phyloP scores from a whole-genome alignment of 2,888 invertebrate genomes.

The Aspidiotus rigidus region DNA sequence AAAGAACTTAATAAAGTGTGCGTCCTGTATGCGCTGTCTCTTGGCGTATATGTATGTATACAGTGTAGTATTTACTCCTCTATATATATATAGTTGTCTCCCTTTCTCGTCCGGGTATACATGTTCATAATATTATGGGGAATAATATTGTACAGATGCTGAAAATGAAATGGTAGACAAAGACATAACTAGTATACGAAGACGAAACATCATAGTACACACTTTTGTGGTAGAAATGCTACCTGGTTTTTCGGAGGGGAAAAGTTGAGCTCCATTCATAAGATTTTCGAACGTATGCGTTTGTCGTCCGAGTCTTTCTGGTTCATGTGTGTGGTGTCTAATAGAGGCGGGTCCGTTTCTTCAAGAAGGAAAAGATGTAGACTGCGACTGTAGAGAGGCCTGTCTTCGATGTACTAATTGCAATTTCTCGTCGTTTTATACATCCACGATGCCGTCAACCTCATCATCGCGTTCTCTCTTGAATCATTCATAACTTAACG shows the following conservation, averaged over 20 bases:
- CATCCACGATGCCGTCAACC: no score
- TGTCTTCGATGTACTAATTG: no score
- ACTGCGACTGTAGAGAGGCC: no score
- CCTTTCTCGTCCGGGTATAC: no score
- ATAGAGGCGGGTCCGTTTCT: no score
- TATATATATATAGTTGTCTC: neutral
- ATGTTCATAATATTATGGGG: no score
- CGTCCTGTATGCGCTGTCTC: conserved; percentile 23
- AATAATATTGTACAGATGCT: neutral
- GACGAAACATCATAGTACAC: neutral
- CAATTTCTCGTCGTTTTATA: no score
- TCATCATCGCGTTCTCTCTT: no score
- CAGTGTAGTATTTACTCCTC: neutral
- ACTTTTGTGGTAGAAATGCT: conserved; percentile 4
- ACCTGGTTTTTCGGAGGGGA: conserved; percentile 8
- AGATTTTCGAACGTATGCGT: conserved; percentile 11
- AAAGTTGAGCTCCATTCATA: conserved; percentile 27
- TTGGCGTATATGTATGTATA: neutral
- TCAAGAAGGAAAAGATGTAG: no score
- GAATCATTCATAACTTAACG: no score
- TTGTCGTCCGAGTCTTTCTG: neutral
- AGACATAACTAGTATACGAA: conserved; percentile 9
- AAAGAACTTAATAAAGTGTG: conserved; percentile 30
- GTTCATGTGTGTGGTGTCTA: neutral
- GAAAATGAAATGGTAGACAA: neutral